These are phyloP conservation scores for Steromphala cineraria DNA, from an alignment of 2,888 invertebrate genomes.

Conservation along the genomic window DNA sequence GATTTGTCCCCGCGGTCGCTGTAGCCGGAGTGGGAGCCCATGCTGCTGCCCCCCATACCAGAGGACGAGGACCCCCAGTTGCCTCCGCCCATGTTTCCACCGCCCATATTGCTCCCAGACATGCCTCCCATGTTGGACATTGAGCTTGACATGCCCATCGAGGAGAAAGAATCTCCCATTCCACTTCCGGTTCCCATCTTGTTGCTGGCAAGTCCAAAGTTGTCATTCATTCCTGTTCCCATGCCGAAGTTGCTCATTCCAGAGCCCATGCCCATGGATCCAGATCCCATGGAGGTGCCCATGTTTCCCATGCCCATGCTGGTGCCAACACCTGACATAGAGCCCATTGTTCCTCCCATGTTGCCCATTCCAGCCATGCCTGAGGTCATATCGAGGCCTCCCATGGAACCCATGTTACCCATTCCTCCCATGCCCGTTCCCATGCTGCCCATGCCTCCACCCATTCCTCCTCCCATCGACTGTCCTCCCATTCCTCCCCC, in stretches of 20 bases:
- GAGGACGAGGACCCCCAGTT: slow-evolving; percentile 21
- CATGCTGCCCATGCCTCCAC: slow-evolving; percentile 19
- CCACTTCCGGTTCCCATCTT: slow-evolving; percentile 34
- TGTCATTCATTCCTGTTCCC: slow-evolving; percentile 33
- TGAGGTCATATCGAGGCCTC: slow-evolving; percentile 47
- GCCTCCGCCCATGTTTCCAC: slow-evolving; percentile 31
- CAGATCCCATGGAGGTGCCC: slow-evolving; percentile 15
- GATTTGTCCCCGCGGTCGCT: slow-evolving; percentile 34
- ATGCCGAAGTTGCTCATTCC: slow-evolving; percentile 36
- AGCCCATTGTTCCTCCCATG: slow-evolving; percentile 6
- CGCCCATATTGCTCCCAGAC: slow-evolving; percentile 30
- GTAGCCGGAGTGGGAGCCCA: slow-evolving; percentile 29
- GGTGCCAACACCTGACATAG: slow-evolving; percentile 28
- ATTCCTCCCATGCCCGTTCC: slow-evolving; percentile 42
- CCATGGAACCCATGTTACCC: slow-evolving; percentile 41
- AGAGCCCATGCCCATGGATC: slow-evolving; percentile 24
- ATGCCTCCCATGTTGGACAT: slow-evolving; percentile 24
- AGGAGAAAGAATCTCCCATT: slow-evolving; percentile 46
- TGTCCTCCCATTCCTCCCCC: slow-evolving; percentile 25
- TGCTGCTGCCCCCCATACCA: slow-evolving; percentile 23
- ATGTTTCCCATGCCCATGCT: slow-evolving; percentile 30
- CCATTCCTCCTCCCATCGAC: slow-evolving; percentile 28
- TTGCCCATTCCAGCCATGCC: slow-evolving; percentile 38
- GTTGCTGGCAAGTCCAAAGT: slow-evolving; percentile 21
- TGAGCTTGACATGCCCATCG: slow-evolving; percentile 32